Conservation (phyloP, 1,140 invertebrate species). For the Brevipalpus yothersi region DNA sequence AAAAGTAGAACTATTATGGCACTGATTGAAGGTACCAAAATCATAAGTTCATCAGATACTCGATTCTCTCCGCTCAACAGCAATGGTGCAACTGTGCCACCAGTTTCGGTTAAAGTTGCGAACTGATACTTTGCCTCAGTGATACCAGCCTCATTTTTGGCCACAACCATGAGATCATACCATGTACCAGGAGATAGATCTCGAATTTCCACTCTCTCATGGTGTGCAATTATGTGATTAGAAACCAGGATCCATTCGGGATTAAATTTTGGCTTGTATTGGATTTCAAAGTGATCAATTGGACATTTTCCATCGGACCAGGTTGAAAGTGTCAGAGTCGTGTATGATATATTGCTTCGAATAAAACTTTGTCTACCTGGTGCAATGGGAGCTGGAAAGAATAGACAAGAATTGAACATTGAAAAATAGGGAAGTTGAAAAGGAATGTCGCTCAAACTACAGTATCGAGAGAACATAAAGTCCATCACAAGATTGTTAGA, state of each 20-base stretch:
- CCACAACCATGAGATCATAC: slow-evolving; percentile 45
- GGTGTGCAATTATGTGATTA: slow-evolving; percentile 12
- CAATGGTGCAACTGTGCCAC: slow-evolving; percentile 18
- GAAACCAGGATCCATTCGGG: slow-evolving; percentile 15
- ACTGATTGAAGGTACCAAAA: slow-evolving; percentile 13
- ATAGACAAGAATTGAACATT: not conserved
- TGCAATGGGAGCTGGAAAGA: slow-evolving; percentile 12
- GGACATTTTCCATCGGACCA: slow-evolving; percentile 30
- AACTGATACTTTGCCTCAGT: slow-evolving; percentile 82
- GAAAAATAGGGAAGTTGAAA: not conserved
- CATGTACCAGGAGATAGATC: slow-evolving; percentile 18
- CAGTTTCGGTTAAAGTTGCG: slow-evolving; percentile 72
- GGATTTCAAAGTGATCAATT: slow-evolving; percentile 27
- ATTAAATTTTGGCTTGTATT: slow-evolving; percentile 17
- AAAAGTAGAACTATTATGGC: slow-evolving; percentile 13
- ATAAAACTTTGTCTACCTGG: slow-evolving; percentile 14
- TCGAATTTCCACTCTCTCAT: slow-evolving; percentile 5
- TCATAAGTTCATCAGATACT: slow-evolving; percentile 9
- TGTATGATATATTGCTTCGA: slow-evolving; percentile 20
- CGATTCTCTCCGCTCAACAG: not conserved
- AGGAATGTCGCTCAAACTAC: not conserved
- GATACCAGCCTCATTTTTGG: slow-evolving; percentile 84
- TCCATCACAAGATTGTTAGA: too few species aligned
- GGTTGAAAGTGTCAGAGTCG: slow-evolving; percentile 22
- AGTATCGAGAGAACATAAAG: too few species aligned